Conservation (phyloP, 1,140 invertebrate species). For the Sweltsa coloradensis region DNA sequence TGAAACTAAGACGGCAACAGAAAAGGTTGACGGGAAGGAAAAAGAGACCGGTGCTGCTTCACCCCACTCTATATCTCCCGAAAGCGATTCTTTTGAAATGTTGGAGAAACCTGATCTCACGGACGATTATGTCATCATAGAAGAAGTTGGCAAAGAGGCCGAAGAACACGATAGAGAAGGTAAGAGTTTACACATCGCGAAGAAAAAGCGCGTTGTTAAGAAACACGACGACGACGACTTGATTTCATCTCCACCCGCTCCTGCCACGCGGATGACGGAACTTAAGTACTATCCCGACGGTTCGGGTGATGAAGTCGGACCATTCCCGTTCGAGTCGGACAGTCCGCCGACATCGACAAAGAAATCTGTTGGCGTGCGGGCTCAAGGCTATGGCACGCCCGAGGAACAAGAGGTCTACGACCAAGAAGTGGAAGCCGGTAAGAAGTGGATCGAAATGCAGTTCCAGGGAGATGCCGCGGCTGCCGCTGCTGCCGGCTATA, state of each 20-base stretch:
- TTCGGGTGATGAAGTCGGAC: constrained; percentile 36
- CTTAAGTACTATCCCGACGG: constrained; percentile 35
- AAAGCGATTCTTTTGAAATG: constrained; percentile 81
- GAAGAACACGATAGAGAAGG: constrained; percentile 67
- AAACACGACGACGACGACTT: constrained; percentile 49
- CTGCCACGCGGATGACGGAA: constrained; percentile 37
- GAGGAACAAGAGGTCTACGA: constrained; percentile 32
- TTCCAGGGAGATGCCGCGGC: constrained; percentile 51
- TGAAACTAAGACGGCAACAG: constrained; percentile 24
- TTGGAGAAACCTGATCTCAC: constrained; percentile 72
- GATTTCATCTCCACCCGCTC: constrained; percentile 43
- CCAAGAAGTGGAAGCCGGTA: constrained; percentile 54
- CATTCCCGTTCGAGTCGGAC: constrained; percentile 61
- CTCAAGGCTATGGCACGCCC: constrained; percentile 15
- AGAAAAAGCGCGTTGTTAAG: constrained; percentile 31
- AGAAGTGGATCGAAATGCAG: constrained; percentile 82
- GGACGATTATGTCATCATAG: constrained; percentile 76
- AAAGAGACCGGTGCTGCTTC: constrained; percentile 12
- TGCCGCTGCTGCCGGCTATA: constrained; percentile 46
- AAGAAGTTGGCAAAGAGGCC: constrained; percentile 73
- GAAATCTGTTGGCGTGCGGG: constrained; percentile 1
- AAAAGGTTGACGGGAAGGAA: background rate
- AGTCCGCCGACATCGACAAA: constrained; percentile 41
- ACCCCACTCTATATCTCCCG: constrained; percentile 51
- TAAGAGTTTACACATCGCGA: constrained; percentile 56